Conservation (phyloP, 1,140 invertebrate genomes). For the Andricus grossulariae region DNA sequence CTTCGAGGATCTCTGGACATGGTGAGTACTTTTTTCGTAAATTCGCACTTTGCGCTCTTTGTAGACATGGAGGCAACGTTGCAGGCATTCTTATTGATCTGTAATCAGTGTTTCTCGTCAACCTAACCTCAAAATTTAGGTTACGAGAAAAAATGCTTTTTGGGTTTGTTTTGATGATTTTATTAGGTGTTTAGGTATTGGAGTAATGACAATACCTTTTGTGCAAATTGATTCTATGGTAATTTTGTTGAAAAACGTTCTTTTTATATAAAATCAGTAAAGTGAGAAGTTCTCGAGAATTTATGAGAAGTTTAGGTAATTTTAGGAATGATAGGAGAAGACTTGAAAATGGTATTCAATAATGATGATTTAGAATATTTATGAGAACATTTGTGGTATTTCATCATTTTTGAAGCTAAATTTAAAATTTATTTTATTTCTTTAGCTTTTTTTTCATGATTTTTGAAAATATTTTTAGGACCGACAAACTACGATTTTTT, state of each 20-base stretch:
- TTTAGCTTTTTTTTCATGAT: no score
- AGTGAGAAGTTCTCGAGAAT: not conserved
- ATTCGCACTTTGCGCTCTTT: not conserved
- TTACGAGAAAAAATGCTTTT: not conserved
- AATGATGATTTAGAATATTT: no score
- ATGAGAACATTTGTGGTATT: no score
- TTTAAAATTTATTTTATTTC: no score
- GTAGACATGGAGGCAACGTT: constrained; percentile 23
- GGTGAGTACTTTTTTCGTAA: constrained; percentile 47
- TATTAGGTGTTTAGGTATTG: not conserved
- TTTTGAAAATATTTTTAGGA: no score
- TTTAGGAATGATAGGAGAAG: not conserved
- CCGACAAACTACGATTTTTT: no score
- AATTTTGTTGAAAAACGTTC: not conserved
- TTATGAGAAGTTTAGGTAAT: constrained; percentile 30
- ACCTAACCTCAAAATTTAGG: constrained; percentile 68
- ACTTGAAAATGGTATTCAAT: no score
- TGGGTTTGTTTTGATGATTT: not conserved
- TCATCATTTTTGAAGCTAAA: no score
- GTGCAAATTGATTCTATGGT: not conserved
- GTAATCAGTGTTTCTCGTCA: not conserved
- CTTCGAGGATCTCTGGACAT: not conserved
- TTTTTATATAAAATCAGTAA: not conserved
- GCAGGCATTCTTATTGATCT: not conserved
- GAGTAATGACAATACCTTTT: no score